phyloP scores from a whole-genome alignment of 2,888 invertebrate species.

The Cheilosia variabilis region DNA sequence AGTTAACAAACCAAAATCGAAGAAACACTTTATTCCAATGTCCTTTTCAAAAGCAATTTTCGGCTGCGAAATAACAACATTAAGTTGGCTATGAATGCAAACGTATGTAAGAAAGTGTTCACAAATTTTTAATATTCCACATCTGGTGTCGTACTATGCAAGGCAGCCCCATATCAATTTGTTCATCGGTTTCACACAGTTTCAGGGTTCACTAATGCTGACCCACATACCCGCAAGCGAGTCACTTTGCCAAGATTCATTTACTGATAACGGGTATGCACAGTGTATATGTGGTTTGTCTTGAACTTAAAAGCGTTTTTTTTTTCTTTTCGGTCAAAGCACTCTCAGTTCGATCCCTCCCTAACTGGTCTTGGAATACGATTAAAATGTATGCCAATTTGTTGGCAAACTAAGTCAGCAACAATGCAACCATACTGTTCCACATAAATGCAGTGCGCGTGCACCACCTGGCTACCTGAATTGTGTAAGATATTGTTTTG shows the following conservation, averaged over 20 bases:
- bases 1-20: no score
- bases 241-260: not conserved
- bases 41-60: no score
- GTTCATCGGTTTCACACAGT: slow-evolving; percentile 3
- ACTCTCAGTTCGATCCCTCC: slow-evolving; percentile 8
- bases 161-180: not conserved
- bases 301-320: slow-evolving; percentile 4
- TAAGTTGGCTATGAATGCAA: no score
- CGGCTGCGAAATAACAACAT: no score
- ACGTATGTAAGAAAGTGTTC: no score
- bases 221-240: slow-evolving; percentile 13
- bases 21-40: no score
- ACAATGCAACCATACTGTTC: slow-evolving; percentile 5
- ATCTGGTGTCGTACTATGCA: no score
- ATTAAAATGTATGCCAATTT: slow-evolving; percentile 3
- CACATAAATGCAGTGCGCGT: not conserved
- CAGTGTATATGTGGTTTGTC: slow-evolving; percentile 15
- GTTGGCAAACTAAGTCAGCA: slow-evolving; percentile 24
- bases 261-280: not conserved
- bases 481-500: slow-evolving; percentile 51
- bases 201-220: slow-evolving; percentile 6
- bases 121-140: no score
- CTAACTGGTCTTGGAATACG: not conserved
- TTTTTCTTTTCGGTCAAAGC: slow-evolving; percentile 30
- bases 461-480: slow-evolving; percentile 41